Conservation (phyloP, 2,797 vertebrate genomes). For the Helarctos malayanus region DNA sequence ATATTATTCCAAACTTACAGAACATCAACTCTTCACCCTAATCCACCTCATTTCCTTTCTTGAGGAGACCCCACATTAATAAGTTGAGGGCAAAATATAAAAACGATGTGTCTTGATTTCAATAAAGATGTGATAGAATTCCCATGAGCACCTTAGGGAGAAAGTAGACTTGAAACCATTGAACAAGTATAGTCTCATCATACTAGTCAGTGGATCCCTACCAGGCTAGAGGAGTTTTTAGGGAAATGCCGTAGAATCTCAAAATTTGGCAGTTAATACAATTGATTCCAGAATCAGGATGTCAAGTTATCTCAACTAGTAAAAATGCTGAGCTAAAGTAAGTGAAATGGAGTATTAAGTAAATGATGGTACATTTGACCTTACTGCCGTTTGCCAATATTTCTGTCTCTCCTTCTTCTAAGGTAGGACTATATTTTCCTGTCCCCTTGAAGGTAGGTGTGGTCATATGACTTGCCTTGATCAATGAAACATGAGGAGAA, state of each 20-base stretch:
- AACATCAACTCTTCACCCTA: background rate
- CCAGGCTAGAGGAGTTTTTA: background rate
- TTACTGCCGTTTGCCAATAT: background rate
- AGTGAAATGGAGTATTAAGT: background rate
- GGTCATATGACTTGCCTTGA: background rate
- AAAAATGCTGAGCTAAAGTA: constrained; percentile 12
- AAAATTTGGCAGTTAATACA: background rate
- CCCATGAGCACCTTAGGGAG: background rate
- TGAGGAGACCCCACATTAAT: background rate
- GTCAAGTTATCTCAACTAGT: background rate
- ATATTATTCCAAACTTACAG: background rate
- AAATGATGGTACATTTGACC: background rate
- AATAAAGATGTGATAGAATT: background rate
- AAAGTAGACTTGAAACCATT: background rate
- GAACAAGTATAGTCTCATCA: background rate
- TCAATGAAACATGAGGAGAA: background rate
- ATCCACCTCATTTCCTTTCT: constrained; percentile 1
- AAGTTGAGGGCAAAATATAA: background rate
- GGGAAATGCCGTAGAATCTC: background rate
- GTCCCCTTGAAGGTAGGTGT: background rate
- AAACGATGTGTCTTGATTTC: background rate
- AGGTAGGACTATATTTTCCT: background rate
- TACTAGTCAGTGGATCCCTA: background rate
- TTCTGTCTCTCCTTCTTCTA: background rate
- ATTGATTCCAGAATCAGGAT: background rate